phyloP scores from a whole-genome alignment of 37 sponge, comb jelly and placozoan genomes.

The Ianthella basta region DNA sequence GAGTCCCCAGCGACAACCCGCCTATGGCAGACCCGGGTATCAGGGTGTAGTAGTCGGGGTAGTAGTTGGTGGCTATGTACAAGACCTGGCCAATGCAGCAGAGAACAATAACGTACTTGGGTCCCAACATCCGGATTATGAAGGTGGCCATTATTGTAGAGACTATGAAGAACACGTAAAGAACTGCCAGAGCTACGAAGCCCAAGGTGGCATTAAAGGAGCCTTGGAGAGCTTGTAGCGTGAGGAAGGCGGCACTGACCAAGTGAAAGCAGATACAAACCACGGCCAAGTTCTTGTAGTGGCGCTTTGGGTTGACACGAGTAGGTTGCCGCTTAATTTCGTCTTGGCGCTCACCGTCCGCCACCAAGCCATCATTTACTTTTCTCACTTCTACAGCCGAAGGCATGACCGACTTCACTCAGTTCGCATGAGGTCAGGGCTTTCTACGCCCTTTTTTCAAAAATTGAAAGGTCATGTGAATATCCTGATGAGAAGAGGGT shows the following conservation, averaged over 20 bases:
- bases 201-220: not conserved
- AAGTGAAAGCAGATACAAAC: not conserved
- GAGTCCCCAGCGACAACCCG: conserved; percentile 57
- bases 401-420: too few relatives aligned
- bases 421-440: too few relatives aligned
- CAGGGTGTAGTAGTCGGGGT: conserved; percentile 69
- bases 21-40: conserved; percentile 58
- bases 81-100: not conserved
- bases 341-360: too few relatives aligned
- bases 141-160: not conserved
- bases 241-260: not conserved
- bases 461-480: too few relatives aligned
- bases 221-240: not conserved
- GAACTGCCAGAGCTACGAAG: not conserved
- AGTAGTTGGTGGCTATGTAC: conserved; percentile 65
- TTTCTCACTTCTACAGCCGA: too few relatives aligned
- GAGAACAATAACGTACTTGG: not conserved
- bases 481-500: too few relatives aligned
- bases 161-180: not conserved
- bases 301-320: too few relatives aligned
- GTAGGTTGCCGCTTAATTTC: too few relatives aligned
- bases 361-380: too few relatives aligned
- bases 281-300: not conserved
- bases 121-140: not conserved
- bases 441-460: too few relatives aligned